These are phyloP conservation scores for Hypselothyrea guttata DNA, from an alignment of 2,888 invertebrate genomes.

Conservation along the genomic window DNA sequence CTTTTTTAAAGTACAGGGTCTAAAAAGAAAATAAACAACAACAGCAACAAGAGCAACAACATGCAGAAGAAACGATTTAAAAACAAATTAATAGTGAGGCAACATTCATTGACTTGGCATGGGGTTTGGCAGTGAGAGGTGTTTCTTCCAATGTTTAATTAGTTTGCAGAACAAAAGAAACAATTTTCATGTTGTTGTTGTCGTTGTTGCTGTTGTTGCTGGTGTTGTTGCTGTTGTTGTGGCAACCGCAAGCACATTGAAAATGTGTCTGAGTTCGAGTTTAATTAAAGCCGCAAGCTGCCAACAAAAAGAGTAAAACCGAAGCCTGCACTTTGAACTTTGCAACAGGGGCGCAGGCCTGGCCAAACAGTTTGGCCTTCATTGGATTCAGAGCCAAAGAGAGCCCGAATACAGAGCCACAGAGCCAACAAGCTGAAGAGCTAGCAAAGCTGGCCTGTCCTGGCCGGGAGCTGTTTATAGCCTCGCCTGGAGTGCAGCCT, in stretches of 20 bases:
- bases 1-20: no score
- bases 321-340: conserved; percentile 54
- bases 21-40: no score
- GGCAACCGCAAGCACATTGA: conserved; percentile 41
- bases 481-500: conserved; percentile 19
- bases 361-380: conserved; percentile 40
- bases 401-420: conserved; percentile 1
- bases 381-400: conserved; percentile 19
- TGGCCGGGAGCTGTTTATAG: background rate
- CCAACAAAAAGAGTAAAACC: conserved; percentile 17
- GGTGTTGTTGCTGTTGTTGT: conserved; percentile 16
- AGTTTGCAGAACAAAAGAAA: conserved; percentile 59
- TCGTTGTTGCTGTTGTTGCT: conserved; percentile 7
- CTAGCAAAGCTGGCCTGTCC: no score
- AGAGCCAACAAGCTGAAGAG: background rate
- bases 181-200: conserved; percentile 12
- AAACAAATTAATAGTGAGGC: conserved; percentile 67
- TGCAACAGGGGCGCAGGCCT: conserved; percentile 18
- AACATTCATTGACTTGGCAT: conserved; percentile 17
- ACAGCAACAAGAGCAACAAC: no score
- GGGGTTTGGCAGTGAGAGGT: background rate
- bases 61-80: conserved; percentile 61
- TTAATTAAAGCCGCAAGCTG: conserved; percentile 69
- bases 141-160: conserved; percentile 65
- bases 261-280: conserved; percentile 50